These are phyloP conservation scores for Amphipyra tragopoginis DNA, from an alignment of 2,888 invertebrate species.

Conservation along the genomic window DNA sequence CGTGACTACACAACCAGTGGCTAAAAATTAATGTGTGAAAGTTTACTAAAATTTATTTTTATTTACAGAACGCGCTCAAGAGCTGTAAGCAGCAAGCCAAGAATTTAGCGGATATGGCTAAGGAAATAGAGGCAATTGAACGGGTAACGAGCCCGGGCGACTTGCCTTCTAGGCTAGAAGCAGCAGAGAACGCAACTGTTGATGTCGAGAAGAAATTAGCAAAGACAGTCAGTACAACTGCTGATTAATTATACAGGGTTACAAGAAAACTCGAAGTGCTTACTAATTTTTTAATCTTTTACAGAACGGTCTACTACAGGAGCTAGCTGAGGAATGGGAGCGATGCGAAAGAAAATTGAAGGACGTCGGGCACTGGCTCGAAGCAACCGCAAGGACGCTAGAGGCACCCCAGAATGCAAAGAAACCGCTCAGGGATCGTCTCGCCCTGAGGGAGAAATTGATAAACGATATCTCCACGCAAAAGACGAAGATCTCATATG, in stretches of 20 bases:
- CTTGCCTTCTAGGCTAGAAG: constrained; percentile 95
- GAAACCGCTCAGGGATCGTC: constrained; percentile 96
- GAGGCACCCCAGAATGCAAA: constrained; percentile 96
- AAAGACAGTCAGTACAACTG: constrained; percentile 92
- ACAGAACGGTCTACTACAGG: constrained; percentile 96
- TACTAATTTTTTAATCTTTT: constrained; percentile 65
- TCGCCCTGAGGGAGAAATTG: constrained; percentile 95
- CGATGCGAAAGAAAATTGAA: constrained; percentile 98
- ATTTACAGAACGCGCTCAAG: constrained; percentile 94
- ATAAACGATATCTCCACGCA: constrained; percentile 96
- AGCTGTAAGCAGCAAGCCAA: constrained; percentile 96
- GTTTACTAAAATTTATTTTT: constrained; percentile 38
- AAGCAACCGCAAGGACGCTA: constrained; percentile 94
- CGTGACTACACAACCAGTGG: constrained; percentile 36
- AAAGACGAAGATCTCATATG: constrained; percentile 96
- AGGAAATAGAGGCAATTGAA: constrained; percentile 95
- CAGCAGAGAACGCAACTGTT: constrained; percentile 96
- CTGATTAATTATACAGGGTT: constrained; percentile 1
- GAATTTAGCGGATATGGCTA: constrained; percentile 97
- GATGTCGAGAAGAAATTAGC: constrained; percentile 95
- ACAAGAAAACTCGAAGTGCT: background rate
- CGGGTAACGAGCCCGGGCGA: constrained; percentile 96
- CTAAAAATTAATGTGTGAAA: background rate
- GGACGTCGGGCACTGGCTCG: constrained; percentile 96
- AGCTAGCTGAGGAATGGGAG: constrained; percentile 98